These are phyloP conservation scores for Sipha flava DNA, from an alignment of 1,140 invertebrate genomes.

Conservation along the genomic window DNA sequence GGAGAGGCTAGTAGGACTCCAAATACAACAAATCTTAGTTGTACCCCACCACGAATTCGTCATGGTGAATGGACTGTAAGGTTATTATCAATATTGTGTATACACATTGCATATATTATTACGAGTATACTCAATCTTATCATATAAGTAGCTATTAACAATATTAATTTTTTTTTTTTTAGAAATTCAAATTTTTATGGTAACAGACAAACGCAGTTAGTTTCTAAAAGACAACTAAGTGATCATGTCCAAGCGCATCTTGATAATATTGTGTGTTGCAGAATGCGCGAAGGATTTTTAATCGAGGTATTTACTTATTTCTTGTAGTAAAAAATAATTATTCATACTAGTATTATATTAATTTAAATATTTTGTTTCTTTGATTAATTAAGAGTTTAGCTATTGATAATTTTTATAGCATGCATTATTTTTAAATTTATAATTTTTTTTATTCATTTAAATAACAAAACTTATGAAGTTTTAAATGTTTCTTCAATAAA, in stretches of 20 bases:
- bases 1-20: background rate
- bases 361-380: too few relatives aligned
- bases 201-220: conserved; percentile 48
- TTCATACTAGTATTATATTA: too few relatives aligned
- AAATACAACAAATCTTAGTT: conserved; percentile 15
- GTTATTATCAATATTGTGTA: conserved; percentile 38
- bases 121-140: too few relatives aligned
- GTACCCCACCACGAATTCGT: background rate
- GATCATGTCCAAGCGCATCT: conserved; percentile 56
- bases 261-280: conserved; percentile 61
- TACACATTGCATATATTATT: background rate
- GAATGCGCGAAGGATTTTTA: conserved; percentile 71
- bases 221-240: conserved; percentile 60
- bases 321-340: too few relatives aligned
- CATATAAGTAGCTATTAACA: background rate
- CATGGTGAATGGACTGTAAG: conserved; percentile 46
- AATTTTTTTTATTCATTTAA: too few relatives aligned
- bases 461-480: too few relatives aligned
- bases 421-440: too few relatives aligned
- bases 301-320: conserved; percentile 52
- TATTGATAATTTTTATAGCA: too few relatives aligned
- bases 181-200: conserved; percentile 54
- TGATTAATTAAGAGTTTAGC: too few relatives aligned
- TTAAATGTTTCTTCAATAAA: too few relatives aligned
- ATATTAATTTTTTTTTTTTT: conserved; percentile 35